phyloP scores from a whole-genome alignment of 2,888 invertebrate genomes.

The Chrysopilus asiliformis region DNA sequence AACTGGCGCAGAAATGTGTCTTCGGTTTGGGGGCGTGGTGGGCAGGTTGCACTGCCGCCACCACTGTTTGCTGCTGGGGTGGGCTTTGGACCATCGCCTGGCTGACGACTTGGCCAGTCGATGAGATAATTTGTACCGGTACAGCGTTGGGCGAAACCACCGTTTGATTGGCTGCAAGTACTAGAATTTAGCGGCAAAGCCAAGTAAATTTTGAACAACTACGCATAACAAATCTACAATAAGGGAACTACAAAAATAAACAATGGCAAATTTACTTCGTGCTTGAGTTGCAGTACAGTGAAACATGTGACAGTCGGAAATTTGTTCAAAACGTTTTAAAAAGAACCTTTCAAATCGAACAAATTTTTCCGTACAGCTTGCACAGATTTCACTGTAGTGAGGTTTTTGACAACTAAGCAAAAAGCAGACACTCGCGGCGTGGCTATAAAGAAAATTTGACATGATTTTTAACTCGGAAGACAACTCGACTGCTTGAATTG shows the following conservation, averaged over 20 bases:
- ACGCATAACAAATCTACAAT: background rate
- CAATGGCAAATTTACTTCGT: background rate
- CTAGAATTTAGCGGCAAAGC: constrained; percentile 2
- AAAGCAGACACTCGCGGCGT: too few species aligned
- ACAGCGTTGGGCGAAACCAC: constrained; percentile 33
- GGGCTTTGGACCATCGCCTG: constrained; percentile 36
- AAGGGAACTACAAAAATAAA: too few species aligned
- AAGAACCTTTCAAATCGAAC: too few species aligned
- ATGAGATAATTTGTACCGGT: constrained; percentile 37
- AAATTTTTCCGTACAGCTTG: too few species aligned
- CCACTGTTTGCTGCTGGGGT: constrained; percentile 11
- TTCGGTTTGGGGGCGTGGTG: constrained; percentile 43
- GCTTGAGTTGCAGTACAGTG: too few species aligned
- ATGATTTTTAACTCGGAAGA: too few species aligned
- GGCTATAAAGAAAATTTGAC: too few species aligned
- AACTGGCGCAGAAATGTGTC: constrained; percentile 64
- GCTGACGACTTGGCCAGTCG: constrained; percentile 36
- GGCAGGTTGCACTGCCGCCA: constrained; percentile 11
- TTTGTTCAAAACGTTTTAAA: too few species aligned
- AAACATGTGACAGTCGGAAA: too few species aligned
- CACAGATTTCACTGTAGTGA: too few species aligned
- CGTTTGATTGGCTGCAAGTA: constrained; percentile 34
- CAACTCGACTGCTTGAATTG: too few species aligned
- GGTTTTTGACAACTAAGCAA: too few species aligned
- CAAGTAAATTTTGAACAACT: background rate